Evolutionary conservation across 1,140 invertebrate genomes (phyloP), one percentile per base, ranked within the genome.

Genomic region (Chionoecetes opilio): DNA sequence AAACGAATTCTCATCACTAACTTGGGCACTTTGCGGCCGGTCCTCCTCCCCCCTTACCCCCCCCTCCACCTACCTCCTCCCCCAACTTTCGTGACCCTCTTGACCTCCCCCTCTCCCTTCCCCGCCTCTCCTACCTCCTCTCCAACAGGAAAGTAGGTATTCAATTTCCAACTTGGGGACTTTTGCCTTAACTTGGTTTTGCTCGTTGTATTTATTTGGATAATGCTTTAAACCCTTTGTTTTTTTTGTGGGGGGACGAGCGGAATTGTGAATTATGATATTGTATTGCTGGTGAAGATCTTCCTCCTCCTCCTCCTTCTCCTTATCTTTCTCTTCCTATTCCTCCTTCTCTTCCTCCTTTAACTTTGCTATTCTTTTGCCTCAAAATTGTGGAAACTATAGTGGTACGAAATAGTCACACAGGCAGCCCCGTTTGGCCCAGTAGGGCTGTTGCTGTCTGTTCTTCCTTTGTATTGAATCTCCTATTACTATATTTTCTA

Each of bases 1-100:
- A 87, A 38, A 34, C 85, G 46, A 53, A 53, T 53, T 87, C 85
- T 37, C 85, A n/a, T 31, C 85, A 32, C 85, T 87, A 17, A 32
- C 85, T 87, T 38, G 37, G 34, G 21, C 85, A 87, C 85, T 87
- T 38, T 9, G 34, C 32, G 14, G 14, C 37, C 32, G 11, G 34
- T 87, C 32, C 37, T 34, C 37, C 85, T 32, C 85, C n/a, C 32
- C 34, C 31, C n/a, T n/a, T n/a, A n/a, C n/a, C n/a, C 85, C 37
- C 2, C 63, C 63, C 6, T n/a, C 63, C 21, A 1, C 63, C 26
- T 26, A 6, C 21, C 63, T n/a, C 21, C 1, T 87, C 31, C 37
- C 85, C 37, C n/a, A 21, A 6, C 37, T 6, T n/a, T 5, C 21
- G 63, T n/a, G 21, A 11, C 63, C 63, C n/a, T 75, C 63, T 6